Evolutionary conservation across 2,888 invertebrate genomes (phyloP), one percentile per base, ranked within the genome.

Genomic region (Stenotaenia linearis): DNA sequence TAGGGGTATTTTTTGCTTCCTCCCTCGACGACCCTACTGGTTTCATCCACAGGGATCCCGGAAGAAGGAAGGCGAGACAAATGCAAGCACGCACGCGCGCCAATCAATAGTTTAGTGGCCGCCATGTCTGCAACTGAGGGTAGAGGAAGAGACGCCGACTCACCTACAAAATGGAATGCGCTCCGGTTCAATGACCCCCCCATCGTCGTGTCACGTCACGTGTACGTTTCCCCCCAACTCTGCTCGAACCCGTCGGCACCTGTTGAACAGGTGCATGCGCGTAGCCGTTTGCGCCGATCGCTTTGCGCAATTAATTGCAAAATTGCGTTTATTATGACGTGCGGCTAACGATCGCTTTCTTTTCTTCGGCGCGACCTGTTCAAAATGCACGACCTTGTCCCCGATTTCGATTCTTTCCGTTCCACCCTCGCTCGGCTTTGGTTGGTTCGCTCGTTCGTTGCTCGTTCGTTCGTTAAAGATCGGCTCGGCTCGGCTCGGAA

Each of bases 21-120:
- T 75, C 75, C 32, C 75, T 37, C 35, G n/a, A 18, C 75, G 75
- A 15, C 75, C 21, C 35, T 37, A 75, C 37, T 75, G 75, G 75
- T 37, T 75, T 28, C 75, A 75, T 37, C 75, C 75, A 35, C 75
- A 75, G 75, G 69, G 37, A 75, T 75, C 75, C 75, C 75, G 75
- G 75, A 75, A 75, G 75, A 37, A 32, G 75, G 75, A 32, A 75
- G 21, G 75, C 75, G 75, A 75, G 32, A 75, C 75, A 37, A 37
- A 32, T 23, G 32, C 75, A 32, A 75, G 75, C 75, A 75, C 74
- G 28, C 74, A 28, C 75, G 32, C 75, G 35, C 37, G 32, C 75
- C 32, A 37, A 75, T 75, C 75, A 75, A 75, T 75, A 75, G 75
- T 75, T 75, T 75, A 32, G 35, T 37, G 35, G 75, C 35, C 37